These are phyloP conservation scores for Ostrea denselamellosa DNA, from an alignment of 1,140 invertebrate species.

Conservation along the genomic window DNA sequence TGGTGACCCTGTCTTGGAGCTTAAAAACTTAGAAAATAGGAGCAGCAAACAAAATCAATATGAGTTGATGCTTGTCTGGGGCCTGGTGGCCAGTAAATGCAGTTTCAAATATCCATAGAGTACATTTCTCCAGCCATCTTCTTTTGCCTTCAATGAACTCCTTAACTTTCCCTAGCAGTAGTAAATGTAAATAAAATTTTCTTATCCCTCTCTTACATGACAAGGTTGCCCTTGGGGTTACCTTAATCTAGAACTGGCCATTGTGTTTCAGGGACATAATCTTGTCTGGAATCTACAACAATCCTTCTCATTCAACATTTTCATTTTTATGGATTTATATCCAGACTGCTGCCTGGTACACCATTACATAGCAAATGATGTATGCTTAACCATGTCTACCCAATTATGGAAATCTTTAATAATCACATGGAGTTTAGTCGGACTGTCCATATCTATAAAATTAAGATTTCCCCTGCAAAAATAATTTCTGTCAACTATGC, in stretches of 20 bases:
- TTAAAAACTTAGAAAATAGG: not conserved
- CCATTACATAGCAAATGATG: not conserved
- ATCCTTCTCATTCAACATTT: not conserved
- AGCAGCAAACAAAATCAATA: conserved; percentile 22
- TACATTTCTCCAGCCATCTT: not conserved
- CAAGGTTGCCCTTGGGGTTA: conserved; percentile 8
- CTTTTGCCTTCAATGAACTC: not conserved
- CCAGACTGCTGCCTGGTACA: not conserved
- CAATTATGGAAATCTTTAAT: not conserved
- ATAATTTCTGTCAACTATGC: not conserved
- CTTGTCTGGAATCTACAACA: conserved; percentile 14
- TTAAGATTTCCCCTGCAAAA: not conserved
- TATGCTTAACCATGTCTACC: not conserved
- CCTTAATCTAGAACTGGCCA: not conserved
- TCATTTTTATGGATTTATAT: not conserved
- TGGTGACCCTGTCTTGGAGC: conserved; percentile 1
- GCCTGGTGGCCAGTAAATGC: not conserved
- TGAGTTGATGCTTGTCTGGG: conserved; percentile 2
- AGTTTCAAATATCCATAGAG: not conserved
- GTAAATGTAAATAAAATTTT: not conserved
- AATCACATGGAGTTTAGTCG: not conserved
- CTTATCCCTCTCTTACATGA: not conserved
- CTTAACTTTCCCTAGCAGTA: not conserved
- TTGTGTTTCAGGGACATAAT: not conserved
- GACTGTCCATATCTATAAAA: not conserved